Evolutionary conservation across 2,888 invertebrate genomes (phyloP).

Genomic region (Hypolimnas misippus): DNA sequence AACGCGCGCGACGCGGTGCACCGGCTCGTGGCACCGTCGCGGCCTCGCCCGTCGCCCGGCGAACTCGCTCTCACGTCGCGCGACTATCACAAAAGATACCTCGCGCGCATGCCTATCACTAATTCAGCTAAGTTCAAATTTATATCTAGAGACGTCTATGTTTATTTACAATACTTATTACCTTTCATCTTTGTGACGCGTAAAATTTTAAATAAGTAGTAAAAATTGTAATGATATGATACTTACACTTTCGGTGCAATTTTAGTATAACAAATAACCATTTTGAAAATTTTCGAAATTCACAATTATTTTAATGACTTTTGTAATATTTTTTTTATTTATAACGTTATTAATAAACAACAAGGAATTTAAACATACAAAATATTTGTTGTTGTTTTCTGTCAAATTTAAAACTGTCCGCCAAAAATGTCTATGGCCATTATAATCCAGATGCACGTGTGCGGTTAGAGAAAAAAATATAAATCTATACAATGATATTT

Average conservation of each 20-base stretch:
- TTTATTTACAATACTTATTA: slow-evolving; percentile 4
- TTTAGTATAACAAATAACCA: slow-evolving; percentile 20
- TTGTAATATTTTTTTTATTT: slow-evolving; percentile 1
- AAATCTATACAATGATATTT: no score
- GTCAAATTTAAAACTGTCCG: slow-evolving; percentile 11
- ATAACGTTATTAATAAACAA: not conserved
- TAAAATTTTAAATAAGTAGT: not conserved
- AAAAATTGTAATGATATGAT: not conserved
- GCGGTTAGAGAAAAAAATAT: no score
- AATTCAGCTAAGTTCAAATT: slow-evolving; percentile 22
- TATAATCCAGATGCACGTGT: no score
- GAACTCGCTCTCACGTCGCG: slow-evolving; percentile 43
- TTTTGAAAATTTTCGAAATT: not conserved
- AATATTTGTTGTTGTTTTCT: not conserved
- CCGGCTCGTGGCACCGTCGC: slow-evolving; percentile 5
- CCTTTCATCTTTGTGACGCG: not conserved
- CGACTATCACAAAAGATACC: slow-evolving; percentile 20
- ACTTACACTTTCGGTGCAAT: slow-evolving; percentile 21
- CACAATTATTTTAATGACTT: not conserved
- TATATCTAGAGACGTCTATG: not conserved
- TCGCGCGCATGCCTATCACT: slow-evolving; percentile 37
- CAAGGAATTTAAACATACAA: not conserved
- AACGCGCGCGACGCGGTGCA: not conserved
- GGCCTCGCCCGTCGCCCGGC: slow-evolving; percentile 44
- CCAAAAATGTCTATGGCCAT: slow-evolving; percentile 7